Base-by-base conservation (phyloP, 1,140 invertebrate species). In the Heliconius nattereri region DNA sequence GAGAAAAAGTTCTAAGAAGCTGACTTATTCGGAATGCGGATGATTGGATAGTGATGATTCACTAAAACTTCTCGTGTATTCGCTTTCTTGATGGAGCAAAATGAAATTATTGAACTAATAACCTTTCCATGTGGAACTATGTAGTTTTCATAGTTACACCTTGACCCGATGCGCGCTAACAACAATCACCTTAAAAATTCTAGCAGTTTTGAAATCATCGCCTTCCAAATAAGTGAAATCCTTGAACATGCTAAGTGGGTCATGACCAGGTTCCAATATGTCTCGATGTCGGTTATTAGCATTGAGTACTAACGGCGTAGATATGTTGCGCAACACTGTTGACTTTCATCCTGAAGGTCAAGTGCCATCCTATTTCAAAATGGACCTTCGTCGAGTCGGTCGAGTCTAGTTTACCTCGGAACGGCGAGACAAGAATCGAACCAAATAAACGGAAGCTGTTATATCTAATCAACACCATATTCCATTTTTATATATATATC, bases 351-450 rank as follows among this genome's bases (percentile, higher is more conserved):
- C 92, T 89, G 92, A 93, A 93, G 92, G 92, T 94, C 93, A 93
- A 93, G 93, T 90, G 86, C 91, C 93, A 94, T 94, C 93, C 93
- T 94, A 94, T 93, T 94, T 94, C 93, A 93, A 93, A 92, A 94
- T 85, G 87, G 85, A 94, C 92, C 93, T 94, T 93, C 91, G 84
- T 88, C 87, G 87, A 84, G 84, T 89, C 90, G 92, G 84, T 88
- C 87, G 87, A 84, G 84, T 89, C 90, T 92, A 85, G 91, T 90
- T 94, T 88, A 92, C 92, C 92, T 94, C 92, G 91, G 81, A 86
- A 81, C 80, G 84, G 83, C 52, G 76, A 73, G 83, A 91, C 84
- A 91, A 87, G 84, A 85, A 85, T 84, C 54, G 20, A 57, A 23
- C 20, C 85, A 81, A 90, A 85, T 88, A 90, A 89, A 90, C 91